Conservation (phyloP, 2,797 vertebrate genomes). For the Paedocypris micromegethes region DNA sequence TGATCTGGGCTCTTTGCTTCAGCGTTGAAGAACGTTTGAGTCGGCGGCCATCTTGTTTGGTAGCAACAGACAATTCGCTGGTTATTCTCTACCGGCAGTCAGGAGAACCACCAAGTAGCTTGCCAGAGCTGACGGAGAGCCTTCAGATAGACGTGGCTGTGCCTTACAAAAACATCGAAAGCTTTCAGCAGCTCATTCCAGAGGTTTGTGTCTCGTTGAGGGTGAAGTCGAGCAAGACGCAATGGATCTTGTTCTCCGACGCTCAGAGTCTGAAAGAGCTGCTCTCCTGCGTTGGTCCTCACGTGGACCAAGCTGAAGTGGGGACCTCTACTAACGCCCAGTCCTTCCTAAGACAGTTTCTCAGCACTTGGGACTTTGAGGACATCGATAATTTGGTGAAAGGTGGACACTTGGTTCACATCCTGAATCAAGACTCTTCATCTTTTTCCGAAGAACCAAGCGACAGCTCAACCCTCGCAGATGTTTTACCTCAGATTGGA, state of each 20-base stretch:
- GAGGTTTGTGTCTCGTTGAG: slow-evolving; percentile 78
- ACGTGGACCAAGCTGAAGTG: slow-evolving; percentile 59
- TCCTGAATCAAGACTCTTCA: slow-evolving; percentile 63
- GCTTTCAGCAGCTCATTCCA: slow-evolving; percentile 73
- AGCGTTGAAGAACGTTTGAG: slow-evolving; percentile 67
- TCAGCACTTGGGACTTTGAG: slow-evolving; percentile 81
- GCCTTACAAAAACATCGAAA: slow-evolving; percentile 70
- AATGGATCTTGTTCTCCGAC: slow-evolving; percentile 78
- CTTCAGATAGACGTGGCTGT: slow-evolving; percentile 72
- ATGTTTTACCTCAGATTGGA: slow-evolving; percentile 48
- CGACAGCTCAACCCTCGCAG: slow-evolving; percentile 50
- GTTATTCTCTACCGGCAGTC: slow-evolving; percentile 72
- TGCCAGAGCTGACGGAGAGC: slow-evolving; percentile 67
- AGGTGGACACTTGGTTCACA: slow-evolving; percentile 76
- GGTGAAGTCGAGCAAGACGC: slow-evolving; percentile 58
- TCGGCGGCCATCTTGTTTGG: slow-evolving; percentile 80
- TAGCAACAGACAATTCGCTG: slow-evolving; percentile 71
- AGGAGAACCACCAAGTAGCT: slow-evolving; percentile 60
- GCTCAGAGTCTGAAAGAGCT: slow-evolving; percentile 73
- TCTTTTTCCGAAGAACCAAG: slow-evolving; percentile 20
- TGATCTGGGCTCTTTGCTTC: slow-evolving; percentile 84
- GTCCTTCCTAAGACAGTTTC: slow-evolving; percentile 76
- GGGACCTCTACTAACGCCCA: slow-evolving; percentile 54
- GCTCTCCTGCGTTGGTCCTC: slow-evolving; percentile 41
- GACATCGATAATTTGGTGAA: slow-evolving; percentile 70